A percentile compares a stretch with the other conserved stretches of the same genome.
Evolutionary conservation across 2,113 vertebrate genomes (phyloP).

Genomic region (Neolamprologus cancellatus): DNA sequence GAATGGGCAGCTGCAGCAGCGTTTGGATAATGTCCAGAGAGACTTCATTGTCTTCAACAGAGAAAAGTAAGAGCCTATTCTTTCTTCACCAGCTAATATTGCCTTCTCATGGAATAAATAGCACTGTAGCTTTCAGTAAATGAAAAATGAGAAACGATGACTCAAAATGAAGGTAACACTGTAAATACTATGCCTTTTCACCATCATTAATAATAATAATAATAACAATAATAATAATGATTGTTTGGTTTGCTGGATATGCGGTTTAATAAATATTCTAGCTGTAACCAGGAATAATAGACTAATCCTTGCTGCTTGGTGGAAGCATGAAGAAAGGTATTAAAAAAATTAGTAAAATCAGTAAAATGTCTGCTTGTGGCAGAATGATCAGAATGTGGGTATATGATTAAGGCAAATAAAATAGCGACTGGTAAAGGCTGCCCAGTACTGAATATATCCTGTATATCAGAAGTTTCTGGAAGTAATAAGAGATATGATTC

Average conservation of each 20-base stretch:
- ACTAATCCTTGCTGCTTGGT: not conserved
- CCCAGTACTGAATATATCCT: not conserved
- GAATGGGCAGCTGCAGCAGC: conserved; percentile 84
- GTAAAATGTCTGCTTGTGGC: not conserved
- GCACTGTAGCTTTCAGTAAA: not conserved
- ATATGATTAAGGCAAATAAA: not conserved
- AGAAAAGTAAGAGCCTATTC: conserved; percentile 84
- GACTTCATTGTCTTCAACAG: conserved; percentile 98
- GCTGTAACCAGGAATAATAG: not conserved
- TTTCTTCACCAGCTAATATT: not conserved
- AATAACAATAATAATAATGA: not conserved
- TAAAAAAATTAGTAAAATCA: not conserved
- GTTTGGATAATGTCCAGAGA: conserved; percentile 85
- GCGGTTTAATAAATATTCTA: not conserved
- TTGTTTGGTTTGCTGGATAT: not conserved
- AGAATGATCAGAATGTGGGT: not conserved
- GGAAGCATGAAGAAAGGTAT: not conserved
- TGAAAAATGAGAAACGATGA: not conserved
- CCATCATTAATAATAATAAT: not conserved
- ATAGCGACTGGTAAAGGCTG: not conserved
- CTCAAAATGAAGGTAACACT: not conserved
- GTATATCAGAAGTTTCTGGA: not conserved
- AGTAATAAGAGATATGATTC: not conserved
- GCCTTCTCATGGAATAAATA: not conserved
- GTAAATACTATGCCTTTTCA: not conserved